Evolutionary conservation across 2,888 invertebrate genomes (phyloP).

Genomic region (Macaria liturata): DNA sequence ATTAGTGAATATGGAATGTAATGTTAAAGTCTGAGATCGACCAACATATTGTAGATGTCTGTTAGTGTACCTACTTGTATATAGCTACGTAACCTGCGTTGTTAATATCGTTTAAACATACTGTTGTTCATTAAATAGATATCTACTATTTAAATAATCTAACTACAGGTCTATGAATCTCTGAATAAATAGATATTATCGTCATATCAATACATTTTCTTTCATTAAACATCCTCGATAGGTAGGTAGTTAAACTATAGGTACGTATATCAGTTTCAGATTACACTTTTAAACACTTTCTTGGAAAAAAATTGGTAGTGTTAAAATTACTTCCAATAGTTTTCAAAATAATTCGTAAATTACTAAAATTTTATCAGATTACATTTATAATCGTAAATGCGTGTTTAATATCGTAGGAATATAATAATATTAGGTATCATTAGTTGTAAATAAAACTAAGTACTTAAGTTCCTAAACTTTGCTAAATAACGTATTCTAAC

Average conservation of each 20-base stretch:
- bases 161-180: conserved; percentile 61
- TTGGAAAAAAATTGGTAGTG: too few relatives aligned
- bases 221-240: conserved; percentile 41
- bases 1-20: conserved; percentile 52
- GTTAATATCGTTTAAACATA: conserved; percentile 63
- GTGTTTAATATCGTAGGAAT: too few relatives aligned
- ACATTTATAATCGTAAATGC: too few relatives aligned
- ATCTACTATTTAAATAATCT: conserved; percentile 52
- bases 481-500: too few relatives aligned
- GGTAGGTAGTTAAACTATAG: not conserved
- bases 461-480: too few relatives aligned
- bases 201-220: conserved; percentile 46
- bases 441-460: too few relatives aligned
- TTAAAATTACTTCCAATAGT: too few relatives aligned
- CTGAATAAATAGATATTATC: conserved; percentile 72
- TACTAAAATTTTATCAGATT: too few relatives aligned
- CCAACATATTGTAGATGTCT: conserved; percentile 75
- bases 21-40: conserved; percentile 79
- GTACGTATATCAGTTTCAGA: too few relatives aligned
- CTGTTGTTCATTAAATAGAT: conserved; percentile 74
- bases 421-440: too few relatives aligned
- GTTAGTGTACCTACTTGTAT: conserved; percentile 69
- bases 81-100: conserved; percentile 67
- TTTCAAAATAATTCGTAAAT: too few relatives aligned
- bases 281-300: too few relatives aligned